Conservation (phyloP, 2,797 vertebrate species). For the Spinibarbus caldwelli region DNA sequence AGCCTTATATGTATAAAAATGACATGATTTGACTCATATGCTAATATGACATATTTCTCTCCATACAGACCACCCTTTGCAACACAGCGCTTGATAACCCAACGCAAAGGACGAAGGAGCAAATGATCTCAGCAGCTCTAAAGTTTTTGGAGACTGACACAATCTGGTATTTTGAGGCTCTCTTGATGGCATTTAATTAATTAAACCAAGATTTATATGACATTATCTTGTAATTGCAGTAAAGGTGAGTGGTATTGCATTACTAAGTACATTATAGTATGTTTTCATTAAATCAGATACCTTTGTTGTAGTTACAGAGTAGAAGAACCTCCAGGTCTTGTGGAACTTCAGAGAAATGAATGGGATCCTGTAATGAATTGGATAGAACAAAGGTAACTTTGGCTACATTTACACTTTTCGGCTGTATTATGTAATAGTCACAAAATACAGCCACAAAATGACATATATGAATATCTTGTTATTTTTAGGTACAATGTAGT, state of each 20-base stretch:
- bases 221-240: neutral
- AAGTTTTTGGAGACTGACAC: conserved; percentile 98
- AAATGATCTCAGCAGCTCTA: conserved; percentile 87
- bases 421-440: neutral
- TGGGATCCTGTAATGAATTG: conserved; percentile 93
- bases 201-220: neutral
- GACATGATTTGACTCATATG: neutral
- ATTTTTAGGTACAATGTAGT: conserved; percentile 84
- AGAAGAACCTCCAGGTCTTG: conserved; percentile 89
- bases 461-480: conserved; percentile 7
- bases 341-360: conserved; percentile 92
- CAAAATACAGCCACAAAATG: neutral
- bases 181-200: neutral
- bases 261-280: neutral
- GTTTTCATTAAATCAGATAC: neutral
- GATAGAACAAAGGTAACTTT: conserved; percentile 91
- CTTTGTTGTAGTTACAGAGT: conserved; percentile 88
- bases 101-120: conserved; percentile 83
- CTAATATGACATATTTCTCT: conserved; percentile 5
- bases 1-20: neutral
- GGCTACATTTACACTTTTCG: too few relatives aligned
- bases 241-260: neutral
- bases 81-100: conserved; percentile 97
- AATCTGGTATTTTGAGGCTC: conserved; percentile 81
- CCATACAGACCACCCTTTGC: conserved; percentile 89